Evolutionary conservation across 2,888 invertebrate genomes (phyloP).

Genomic region (Siphonodentalium dalli): DNA sequence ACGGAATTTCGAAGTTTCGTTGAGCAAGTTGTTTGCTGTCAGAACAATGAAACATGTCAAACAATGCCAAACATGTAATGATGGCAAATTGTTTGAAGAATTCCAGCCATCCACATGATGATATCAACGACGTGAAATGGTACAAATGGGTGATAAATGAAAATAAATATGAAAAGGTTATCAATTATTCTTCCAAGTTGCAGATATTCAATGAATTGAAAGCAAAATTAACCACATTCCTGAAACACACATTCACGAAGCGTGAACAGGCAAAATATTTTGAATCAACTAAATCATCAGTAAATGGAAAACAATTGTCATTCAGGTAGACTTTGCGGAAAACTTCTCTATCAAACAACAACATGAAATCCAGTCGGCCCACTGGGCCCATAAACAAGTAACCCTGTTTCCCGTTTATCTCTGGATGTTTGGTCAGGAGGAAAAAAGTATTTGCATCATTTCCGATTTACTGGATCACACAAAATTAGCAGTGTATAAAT

Average conservation of each 20-base stretch:
- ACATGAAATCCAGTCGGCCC: constrained; percentile 10
- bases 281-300: neutral
- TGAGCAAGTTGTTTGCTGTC: neutral
- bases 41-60: neutral
- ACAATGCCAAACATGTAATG: neutral
- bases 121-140: neutral
- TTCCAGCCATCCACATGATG: neutral
- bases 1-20: neutral
- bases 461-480: neutral
- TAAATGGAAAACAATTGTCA: neutral
- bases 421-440: neutral
- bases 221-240: neutral
- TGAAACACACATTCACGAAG: neutral
- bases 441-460: neutral
- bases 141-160: neutral
- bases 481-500: neutral
- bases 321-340: constrained; percentile 12
- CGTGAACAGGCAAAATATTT: neutral
- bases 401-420: constrained; percentile 4
- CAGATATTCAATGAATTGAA: too few species aligned
- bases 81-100: neutral
- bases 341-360: constrained; percentile 9
- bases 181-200: neutral
- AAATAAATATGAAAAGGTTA: neutral
- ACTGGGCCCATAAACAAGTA: constrained; percentile 12